Evolutionary conservation across 1,140 invertebrate species (phyloP).

Genomic region (Achroia grisella): DNA sequence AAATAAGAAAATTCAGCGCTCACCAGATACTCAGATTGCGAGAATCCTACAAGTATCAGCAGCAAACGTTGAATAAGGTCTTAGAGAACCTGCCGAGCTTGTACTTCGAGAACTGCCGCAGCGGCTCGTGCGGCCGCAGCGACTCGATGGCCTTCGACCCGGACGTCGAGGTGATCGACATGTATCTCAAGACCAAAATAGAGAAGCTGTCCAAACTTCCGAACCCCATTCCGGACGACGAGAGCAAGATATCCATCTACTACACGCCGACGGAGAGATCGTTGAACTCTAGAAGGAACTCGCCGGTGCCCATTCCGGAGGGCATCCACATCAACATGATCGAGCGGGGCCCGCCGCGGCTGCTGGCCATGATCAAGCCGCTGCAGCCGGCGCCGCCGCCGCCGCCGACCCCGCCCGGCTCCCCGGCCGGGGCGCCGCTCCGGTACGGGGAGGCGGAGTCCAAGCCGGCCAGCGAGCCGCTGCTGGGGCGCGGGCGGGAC

Average conservation of each 20-base stretch:
- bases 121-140: slow-evolving; percentile 86
- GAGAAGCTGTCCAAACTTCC: slow-evolving; percentile 67
- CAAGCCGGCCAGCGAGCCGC: slow-evolving; percentile 59
- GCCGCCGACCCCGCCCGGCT: slow-evolving; percentile 15
- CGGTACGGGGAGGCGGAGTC: slow-evolving; percentile 26
- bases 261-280: slow-evolving; percentile 84
- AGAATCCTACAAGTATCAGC: slow-evolving; percentile 96
- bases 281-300: slow-evolving; percentile 54
- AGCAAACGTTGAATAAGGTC: slow-evolving; percentile 94
- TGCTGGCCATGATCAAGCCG: slow-evolving; percentile 44
- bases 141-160: slow-evolving; percentile 85
- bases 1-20: slow-evolving; percentile 94
- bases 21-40: slow-evolving; percentile 91
- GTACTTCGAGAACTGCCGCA: slow-evolving; percentile 94
- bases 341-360: slow-evolving; percentile 63
- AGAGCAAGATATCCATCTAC: slow-evolving; percentile 83
- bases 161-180: slow-evolving; percentile 75
- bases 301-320: slow-evolving; percentile 58
- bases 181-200: slow-evolving; percentile 80
- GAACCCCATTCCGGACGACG: slow-evolving; percentile 59
- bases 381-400: slow-evolving; percentile 28
- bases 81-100: slow-evolving; percentile 94
- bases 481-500: slow-evolving; percentile 56
- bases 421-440: slow-evolving; percentile 16
- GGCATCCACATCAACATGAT: slow-evolving; percentile 78